Evolutionary conservation across 30 jellyfish, hydroid and myxozoan genomes (phyloP).

Genomic region (Phacellophora camtschatica): DNA sequence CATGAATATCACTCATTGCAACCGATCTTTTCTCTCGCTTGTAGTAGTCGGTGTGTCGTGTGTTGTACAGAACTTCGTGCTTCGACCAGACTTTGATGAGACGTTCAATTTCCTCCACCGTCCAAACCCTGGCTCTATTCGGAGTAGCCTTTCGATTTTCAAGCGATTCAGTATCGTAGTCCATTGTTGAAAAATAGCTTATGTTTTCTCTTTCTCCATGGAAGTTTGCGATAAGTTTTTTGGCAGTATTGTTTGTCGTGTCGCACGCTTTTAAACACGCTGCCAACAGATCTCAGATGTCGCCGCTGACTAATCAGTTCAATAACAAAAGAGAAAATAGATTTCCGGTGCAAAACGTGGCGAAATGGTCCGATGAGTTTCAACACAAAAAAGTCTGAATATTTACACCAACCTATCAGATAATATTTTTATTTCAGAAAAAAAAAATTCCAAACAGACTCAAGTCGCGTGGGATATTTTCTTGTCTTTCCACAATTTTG

Average conservation of each 20-base stretch:
- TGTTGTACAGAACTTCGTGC: slow-evolving; percentile 59
- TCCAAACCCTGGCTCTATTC: slow-evolving; percentile 60
- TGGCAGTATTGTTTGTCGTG: slow-evolving; percentile 25
- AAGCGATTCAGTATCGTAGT: neutral
- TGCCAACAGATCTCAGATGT: slow-evolving; percentile 57
- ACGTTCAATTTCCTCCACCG: slow-evolving; percentile 49
- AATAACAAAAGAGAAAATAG: slow-evolving; percentile 26
- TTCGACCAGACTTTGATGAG: slow-evolving; percentile 74
- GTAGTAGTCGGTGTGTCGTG: slow-evolving; percentile 70
- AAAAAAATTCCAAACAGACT: no score
- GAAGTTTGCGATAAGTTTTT: neutral
- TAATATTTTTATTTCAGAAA: no score
- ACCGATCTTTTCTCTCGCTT: slow-evolving; percentile 62
- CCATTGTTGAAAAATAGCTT: slow-evolving; percentile 1
- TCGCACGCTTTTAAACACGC: slow-evolving; percentile 44
- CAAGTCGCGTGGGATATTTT: no score
- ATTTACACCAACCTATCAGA: no score
- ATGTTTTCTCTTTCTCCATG: no score
- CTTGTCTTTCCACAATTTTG: no score
- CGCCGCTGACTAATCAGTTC: slow-evolving; percentile 60
- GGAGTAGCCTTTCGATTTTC: slow-evolving; percentile 41
- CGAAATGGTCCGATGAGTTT: no score
- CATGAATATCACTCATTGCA: slow-evolving; percentile 48
- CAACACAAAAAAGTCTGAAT: no score
- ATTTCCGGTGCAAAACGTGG: no score